phyloP scores from a whole-genome alignment of 2,888 invertebrate genomes.

The Adineta ricciae region DNA sequence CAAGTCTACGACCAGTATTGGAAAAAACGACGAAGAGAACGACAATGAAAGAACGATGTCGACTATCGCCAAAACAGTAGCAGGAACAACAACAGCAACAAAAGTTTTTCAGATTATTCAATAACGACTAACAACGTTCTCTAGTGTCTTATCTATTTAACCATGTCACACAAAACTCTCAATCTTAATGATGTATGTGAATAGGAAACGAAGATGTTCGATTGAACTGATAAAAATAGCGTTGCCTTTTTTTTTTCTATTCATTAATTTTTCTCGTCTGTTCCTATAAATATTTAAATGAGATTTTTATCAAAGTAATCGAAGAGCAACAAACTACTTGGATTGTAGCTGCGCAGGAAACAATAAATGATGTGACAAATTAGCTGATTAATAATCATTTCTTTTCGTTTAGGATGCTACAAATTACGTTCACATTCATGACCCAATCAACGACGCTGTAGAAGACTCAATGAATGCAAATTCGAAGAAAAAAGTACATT shows the following conservation, averaged over 20 bases:
- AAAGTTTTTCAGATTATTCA: background rate
- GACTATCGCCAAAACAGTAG: background rate
- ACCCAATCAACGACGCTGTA: background rate
- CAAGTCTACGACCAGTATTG: background rate
- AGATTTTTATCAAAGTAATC: background rate
- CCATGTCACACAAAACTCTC: background rate
- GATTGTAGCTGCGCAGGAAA: background rate
- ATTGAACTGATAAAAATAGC: background rate
- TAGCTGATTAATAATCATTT: background rate
- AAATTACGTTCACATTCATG: background rate
- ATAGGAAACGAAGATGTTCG: background rate
- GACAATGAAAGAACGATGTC: background rate
- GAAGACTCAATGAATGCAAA: background rate
- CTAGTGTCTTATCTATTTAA: background rate
- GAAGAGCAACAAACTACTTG: background rate
- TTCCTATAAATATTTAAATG: background rate
- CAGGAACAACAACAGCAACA: background rate
- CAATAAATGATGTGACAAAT: background rate
- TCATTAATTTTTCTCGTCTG: background rate
- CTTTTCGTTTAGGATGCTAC: background rate
- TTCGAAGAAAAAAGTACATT: background rate
- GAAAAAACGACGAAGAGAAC: background rate
- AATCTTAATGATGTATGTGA: slow-evolving; percentile 7
- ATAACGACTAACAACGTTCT: background rate
- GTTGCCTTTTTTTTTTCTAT: background rate